Evolutionary conservation across 2,888 invertebrate genomes (phyloP).

Genomic region (Cerastis leucographa): DNA sequence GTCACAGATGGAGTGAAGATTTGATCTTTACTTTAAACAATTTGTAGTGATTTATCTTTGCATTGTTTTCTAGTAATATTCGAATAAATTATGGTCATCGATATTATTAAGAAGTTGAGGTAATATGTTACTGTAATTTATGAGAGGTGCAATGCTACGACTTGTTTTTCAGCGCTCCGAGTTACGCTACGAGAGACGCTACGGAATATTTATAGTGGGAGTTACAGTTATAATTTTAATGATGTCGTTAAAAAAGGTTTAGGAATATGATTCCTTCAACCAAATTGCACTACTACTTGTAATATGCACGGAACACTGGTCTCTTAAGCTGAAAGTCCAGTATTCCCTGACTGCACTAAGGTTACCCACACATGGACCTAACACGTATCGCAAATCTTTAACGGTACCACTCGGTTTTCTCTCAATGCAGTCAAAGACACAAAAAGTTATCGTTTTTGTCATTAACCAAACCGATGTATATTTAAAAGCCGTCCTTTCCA

Average conservation of each 20-base stretch:
- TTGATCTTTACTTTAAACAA: slow-evolving; percentile 83
- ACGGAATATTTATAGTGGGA: slow-evolving; percentile 9
- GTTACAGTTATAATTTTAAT: background rate
- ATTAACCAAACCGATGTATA: slow-evolving; percentile 52
- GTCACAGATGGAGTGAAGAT: slow-evolving; percentile 86
- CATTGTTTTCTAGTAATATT: slow-evolving; percentile 79
- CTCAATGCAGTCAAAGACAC: background rate
- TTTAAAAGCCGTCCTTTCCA: slow-evolving; percentile 63
- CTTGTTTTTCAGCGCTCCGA: slow-evolving; percentile 31
- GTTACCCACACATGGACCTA: background rate
- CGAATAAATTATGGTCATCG: slow-evolving; percentile 59
- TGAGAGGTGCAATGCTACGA: slow-evolving; percentile 37
- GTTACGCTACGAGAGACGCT: slow-evolving; percentile 15
- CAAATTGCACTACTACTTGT: background rate
- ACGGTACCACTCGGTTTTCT: background rate
- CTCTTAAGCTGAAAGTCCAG: background rate
- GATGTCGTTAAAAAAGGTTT: background rate
- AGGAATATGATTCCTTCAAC: background rate
- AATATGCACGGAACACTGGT: background rate
- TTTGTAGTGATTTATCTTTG: slow-evolving; percentile 84
- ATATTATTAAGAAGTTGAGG: slow-evolving; percentile 39
- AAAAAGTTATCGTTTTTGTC: slow-evolving; percentile 45
- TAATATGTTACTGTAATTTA: slow-evolving; percentile 53
- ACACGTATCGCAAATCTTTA: background rate
- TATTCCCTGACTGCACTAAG: background rate